These are phyloP conservation scores for Diploscapter pachys DNA, from an alignment of 1,140 invertebrate species.

Conservation along the genomic window DNA sequence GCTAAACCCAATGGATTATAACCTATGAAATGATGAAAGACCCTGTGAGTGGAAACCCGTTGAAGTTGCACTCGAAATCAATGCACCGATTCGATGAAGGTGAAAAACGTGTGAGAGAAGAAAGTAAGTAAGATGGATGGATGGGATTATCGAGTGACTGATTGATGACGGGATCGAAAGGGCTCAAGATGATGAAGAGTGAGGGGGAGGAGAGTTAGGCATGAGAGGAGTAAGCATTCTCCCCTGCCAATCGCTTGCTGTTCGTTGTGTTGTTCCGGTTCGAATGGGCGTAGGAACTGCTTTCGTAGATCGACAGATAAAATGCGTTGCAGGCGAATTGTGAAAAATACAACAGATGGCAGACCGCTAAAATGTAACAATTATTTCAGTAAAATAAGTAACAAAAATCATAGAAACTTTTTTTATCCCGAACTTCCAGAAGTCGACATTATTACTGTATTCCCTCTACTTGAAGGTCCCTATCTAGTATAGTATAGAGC, in stretches of 20 bases:
- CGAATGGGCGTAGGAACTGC: slow-evolving; percentile 20
- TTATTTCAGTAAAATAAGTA: not conserved
- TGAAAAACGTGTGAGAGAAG: too few species aligned
- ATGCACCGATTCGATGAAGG: too few species aligned
- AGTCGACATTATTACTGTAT: too few species aligned
- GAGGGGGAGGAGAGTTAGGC: not conserved
- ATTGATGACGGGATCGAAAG: not conserved
- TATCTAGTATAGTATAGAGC: too few species aligned
- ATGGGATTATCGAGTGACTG: not conserved
- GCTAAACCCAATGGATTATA: too few species aligned
- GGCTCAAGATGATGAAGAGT: not conserved
- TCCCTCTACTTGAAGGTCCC: too few species aligned
- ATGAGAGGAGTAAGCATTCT: slow-evolving; percentile 3
- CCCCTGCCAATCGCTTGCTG: slow-evolving; percentile 18
- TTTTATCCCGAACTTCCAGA: too few species aligned
- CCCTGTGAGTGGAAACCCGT: too few species aligned
- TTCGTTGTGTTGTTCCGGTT: slow-evolving; percentile 17
- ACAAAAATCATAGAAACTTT: not conserved
- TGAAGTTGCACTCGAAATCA: too few species aligned
- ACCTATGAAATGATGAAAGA: too few species aligned
- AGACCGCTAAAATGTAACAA: slow-evolving; percentile 40
- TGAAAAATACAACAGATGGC: slow-evolving; percentile 50
- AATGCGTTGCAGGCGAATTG: slow-evolving; percentile 56
- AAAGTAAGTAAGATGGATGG: not conserved
- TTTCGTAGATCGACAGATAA: slow-evolving; percentile 52